These are phyloP conservation scores for Acromyrmex heyeri DNA, from an alignment of 1,140 invertebrate genomes.

Conservation along the genomic window DNA sequence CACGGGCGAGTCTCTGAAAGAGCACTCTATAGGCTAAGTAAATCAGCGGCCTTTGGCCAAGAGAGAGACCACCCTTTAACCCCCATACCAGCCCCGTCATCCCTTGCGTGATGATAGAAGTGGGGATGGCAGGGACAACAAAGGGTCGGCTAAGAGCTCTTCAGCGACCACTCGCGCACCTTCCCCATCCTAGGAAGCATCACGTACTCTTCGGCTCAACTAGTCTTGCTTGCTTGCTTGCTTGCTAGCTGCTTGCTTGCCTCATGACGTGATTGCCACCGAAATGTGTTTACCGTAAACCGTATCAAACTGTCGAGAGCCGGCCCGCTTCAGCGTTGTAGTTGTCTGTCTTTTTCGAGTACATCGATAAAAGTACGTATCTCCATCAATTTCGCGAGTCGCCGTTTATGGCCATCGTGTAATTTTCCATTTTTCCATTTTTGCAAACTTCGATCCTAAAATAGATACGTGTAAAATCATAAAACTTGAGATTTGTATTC, in stretches of 20 bases:
- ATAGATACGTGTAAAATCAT: background rate
- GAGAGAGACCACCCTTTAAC: slow-evolving; percentile 69
- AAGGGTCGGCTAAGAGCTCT: slow-evolving; percentile 84
- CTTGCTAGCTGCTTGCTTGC: slow-evolving; percentile 74
- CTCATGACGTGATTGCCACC: slow-evolving; percentile 83
- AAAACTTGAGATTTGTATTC: slow-evolving; percentile 10
- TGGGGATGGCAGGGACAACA: slow-evolving; percentile 79
- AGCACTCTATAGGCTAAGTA: slow-evolving; percentile 84
- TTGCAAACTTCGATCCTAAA: background rate
- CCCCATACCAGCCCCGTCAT: slow-evolving; percentile 32
- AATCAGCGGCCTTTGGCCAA: slow-evolving; percentile 84
- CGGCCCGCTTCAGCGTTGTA: slow-evolving; percentile 43
- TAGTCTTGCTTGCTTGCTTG: slow-evolving; percentile 68
- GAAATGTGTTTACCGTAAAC: slow-evolving; percentile 85
- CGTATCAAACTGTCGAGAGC: slow-evolving; percentile 83
- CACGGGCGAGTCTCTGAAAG: slow-evolving; percentile 77
- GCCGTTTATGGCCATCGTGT: slow-evolving; percentile 45
- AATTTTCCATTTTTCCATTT: slow-evolving; percentile 45
- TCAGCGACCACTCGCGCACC: slow-evolving; percentile 81
- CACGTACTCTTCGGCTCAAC: slow-evolving; percentile 75
- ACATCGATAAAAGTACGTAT: slow-evolving; percentile 77
- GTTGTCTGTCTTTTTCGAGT: slow-evolving; percentile 73
- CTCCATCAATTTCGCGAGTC: slow-evolving; percentile 72
- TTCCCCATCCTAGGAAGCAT: slow-evolving; percentile 80
- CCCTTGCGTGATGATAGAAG: slow-evolving; percentile 51